Conservation (phyloP, 2,113 vertebrate species). For the Fulica atra region DNA sequence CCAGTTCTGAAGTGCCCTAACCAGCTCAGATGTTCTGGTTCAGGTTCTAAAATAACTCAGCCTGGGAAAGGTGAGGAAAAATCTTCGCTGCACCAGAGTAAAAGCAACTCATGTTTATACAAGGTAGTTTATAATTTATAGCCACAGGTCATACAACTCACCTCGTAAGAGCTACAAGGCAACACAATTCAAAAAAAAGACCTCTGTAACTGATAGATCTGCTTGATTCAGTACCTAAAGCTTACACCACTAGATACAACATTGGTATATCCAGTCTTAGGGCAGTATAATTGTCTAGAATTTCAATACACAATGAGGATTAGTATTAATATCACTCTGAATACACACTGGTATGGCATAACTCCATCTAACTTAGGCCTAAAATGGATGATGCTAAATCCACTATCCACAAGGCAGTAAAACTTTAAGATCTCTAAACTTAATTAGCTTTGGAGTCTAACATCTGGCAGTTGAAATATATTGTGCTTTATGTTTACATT, state of each 20-base stretch:
- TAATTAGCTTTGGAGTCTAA: neutral
- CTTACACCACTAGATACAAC: neutral
- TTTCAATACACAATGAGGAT: neutral
- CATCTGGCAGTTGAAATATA: neutral
- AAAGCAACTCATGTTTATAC: neutral
- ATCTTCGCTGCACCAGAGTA: neutral
- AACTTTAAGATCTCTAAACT: neutral
- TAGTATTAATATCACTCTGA: neutral
- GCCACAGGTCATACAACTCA: neutral
- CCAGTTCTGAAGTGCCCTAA: neutral
- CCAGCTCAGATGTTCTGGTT: neutral
- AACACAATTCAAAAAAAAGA: neutral
- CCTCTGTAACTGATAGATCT: neutral
- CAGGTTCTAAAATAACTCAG: neutral
- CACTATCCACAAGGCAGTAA: neutral
- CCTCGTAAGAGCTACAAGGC: neutral
- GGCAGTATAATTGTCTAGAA: neutral
- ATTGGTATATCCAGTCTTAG: neutral
- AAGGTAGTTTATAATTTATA: neutral
- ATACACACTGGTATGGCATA: neutral
- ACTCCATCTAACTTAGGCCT: neutral
- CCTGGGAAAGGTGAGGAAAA: neutral
- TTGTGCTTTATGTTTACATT: neutral
- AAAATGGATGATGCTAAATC: neutral
- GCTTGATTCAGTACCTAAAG: neutral